phyloP scores from a whole-genome alignment of 1,140 invertebrate genomes.

The Eupristina koningsbergeri region DNA sequence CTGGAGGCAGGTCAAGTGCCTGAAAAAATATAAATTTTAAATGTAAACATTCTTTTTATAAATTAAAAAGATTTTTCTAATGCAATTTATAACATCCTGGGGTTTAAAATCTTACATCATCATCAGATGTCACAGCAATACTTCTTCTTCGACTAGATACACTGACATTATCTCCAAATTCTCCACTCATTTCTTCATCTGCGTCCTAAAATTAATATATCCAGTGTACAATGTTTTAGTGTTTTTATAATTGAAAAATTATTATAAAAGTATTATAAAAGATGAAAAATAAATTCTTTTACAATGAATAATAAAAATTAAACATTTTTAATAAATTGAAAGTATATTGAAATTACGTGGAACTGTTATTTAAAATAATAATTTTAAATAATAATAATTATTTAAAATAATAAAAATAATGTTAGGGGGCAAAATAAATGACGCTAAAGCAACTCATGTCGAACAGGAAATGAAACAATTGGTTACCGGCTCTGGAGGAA shows the following conservation, averaged over 20 bases:
- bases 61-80: not conserved
- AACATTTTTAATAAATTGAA: too few species aligned
- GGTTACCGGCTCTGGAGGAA: slow-evolving; percentile 70
- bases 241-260: too few species aligned
- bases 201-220: slow-evolving; percentile 31
- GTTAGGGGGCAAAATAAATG: too few species aligned
- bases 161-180: slow-evolving; percentile 88
- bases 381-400: too few species aligned
- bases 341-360: too few species aligned
- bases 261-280: too few species aligned
- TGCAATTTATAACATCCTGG: not conserved
- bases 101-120: slow-evolving; percentile 57
- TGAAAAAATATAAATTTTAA: slow-evolving; percentile 44
- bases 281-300: too few species aligned
- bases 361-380: too few species aligned
- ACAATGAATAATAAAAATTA: too few species aligned
- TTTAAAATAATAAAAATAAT: too few species aligned
- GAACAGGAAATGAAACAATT: too few species aligned
- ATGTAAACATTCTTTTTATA: not conserved
- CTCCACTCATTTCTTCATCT: slow-evolving; percentile 86
- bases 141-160: slow-evolving; percentile 79
- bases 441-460: too few species aligned
- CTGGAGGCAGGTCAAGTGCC: slow-evolving; percentile 65
- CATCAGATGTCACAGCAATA: slow-evolving; percentile 72
- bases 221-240: not conserved